phyloP scores from a whole-genome alignment of 2,797 vertebrate species.

The Streptopelia turtur region DNA sequence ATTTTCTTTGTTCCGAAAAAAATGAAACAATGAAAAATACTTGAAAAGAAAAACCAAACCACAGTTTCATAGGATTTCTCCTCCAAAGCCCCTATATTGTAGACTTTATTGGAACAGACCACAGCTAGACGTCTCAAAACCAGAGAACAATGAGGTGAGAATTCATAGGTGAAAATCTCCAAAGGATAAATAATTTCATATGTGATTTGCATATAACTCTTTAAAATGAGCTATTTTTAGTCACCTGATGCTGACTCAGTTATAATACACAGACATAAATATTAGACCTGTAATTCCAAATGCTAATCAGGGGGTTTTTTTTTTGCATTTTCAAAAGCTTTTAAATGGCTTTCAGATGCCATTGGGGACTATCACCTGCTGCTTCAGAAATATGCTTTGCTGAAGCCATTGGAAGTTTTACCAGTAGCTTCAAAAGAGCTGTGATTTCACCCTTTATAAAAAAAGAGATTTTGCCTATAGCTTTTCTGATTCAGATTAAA shows the following conservation, averaged over 20 bases:
- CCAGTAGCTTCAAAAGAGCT: background rate
- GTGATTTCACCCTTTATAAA: background rate
- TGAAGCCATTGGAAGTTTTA: background rate
- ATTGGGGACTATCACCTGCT: background rate
- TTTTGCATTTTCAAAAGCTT: background rate
- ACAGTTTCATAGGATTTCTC: background rate
- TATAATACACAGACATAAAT: background rate
- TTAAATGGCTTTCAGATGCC: background rate
- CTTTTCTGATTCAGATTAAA: background rate
- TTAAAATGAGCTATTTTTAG: background rate
- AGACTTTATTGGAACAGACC: background rate
- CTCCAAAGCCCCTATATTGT: background rate
- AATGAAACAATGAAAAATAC: background rate
- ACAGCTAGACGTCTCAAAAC: background rate
- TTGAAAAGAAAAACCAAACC: background rate
- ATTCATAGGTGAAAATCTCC: background rate
- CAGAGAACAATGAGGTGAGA: background rate
- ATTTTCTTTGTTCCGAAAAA: background rate
- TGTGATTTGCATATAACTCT: background rate
- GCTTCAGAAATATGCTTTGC: background rate
- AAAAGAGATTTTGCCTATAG: background rate
- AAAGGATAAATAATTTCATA: background rate
- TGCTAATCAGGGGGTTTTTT: background rate
- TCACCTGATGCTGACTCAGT: background rate
- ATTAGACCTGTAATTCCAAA: background rate